These are phyloP conservation scores for Cyprinodon tularosa DNA, from an alignment of 2,113 vertebrate genomes.

Conservation along the genomic window DNA sequence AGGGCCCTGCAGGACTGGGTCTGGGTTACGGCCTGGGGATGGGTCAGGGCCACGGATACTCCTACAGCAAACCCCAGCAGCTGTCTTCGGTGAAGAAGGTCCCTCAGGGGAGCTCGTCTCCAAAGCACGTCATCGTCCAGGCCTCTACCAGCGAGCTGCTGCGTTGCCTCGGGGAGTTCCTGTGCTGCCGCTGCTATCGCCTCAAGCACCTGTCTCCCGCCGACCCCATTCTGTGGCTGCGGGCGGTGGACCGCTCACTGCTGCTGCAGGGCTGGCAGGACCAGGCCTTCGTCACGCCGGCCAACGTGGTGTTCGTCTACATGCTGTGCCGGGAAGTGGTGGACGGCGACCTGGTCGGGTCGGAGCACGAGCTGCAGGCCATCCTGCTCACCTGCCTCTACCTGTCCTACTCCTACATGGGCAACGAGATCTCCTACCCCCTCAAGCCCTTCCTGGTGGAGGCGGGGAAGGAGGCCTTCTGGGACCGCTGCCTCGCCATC, in stretches of 20 bases:
- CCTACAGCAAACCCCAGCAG: conserved; percentile 68
- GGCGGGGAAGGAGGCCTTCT: conserved; percentile 84
- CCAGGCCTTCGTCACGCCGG: conserved; percentile 86
- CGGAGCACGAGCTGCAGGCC: conserved; percentile 84
- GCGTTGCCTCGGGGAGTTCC: conserved; percentile 84
- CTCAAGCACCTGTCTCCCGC: conserved; percentile 82
- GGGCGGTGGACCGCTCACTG: conserved; percentile 84
- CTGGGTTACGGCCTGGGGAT: conserved; percentile 66
- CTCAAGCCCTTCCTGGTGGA: conserved; percentile 88
- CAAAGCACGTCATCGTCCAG: conserved; percentile 84
- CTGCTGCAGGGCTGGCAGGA: conserved; percentile 88
- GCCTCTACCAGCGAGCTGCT: conserved; percentile 86
- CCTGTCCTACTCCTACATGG: conserved; percentile 89
- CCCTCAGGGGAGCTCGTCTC: conserved; percentile 69
- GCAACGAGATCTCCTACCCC: conserved; percentile 88
- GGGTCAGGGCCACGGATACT: conserved; percentile 61
- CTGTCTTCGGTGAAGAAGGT: conserved; percentile 77
- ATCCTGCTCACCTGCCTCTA: conserved; percentile 86
- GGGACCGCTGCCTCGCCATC: conserved; percentile 85
- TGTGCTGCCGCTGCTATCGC: conserved; percentile 83
- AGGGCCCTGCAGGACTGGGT: conserved; percentile 71
- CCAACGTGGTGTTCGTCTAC: conserved; percentile 87
- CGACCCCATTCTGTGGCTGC: conserved; percentile 83
- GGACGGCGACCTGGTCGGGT: conserved; percentile 80
- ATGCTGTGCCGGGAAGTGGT: conserved; percentile 85